A percentile compares a stretch with the other conserved stretches of the same genome.
These are phyloP conservation scores for Vanacampus margaritifer DNA, from an alignment of 2,113 vertebrate species.

Conservation along the genomic window DNA sequence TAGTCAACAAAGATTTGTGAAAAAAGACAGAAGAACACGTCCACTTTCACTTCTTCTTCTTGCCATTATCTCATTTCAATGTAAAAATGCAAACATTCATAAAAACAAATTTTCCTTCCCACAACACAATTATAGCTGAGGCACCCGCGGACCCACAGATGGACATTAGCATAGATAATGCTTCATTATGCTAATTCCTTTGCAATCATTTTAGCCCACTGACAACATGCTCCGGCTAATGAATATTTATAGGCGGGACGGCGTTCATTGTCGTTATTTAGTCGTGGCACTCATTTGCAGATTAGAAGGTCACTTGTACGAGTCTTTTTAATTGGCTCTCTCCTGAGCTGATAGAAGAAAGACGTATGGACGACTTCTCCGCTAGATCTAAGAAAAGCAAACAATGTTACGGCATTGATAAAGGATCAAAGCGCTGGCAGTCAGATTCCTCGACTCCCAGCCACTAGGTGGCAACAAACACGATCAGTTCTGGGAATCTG, in stretches of 20 bases:
- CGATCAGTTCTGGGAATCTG: too few species aligned
- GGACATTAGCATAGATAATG: constrained; percentile 58
- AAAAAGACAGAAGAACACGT: constrained; percentile 1
- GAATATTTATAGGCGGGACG: constrained; percentile 58
- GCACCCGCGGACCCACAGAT: constrained; percentile 37
- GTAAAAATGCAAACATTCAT: background rate
- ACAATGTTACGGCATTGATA: too few species aligned
- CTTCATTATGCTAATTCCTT: constrained; percentile 66
- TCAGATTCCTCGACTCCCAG: too few species aligned
- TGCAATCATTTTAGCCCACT: constrained; percentile 55
- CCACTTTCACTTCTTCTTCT: constrained; percentile 1
- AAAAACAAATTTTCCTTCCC: constrained; percentile 37
- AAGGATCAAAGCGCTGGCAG: too few species aligned
- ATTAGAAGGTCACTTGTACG: background rate
- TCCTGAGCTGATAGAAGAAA: too few species aligned
- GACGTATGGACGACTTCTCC: too few species aligned
- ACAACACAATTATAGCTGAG: constrained; percentile 56
- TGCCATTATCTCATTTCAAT: background rate
- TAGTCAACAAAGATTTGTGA: background rate
- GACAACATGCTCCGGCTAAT: constrained; percentile 54
- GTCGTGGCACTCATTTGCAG: background rate
- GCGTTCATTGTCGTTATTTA: constrained; percentile 13
- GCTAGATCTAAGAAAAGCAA: too few species aligned
- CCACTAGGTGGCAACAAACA: too few species aligned
- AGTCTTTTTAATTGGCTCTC: background rate